Percentiles rank a stretch among this genome's conserved stretches.
phyloP scores from a whole-genome alignment of 2,797 vertebrate genomes.

The Nyctalus aviator region DNA sequence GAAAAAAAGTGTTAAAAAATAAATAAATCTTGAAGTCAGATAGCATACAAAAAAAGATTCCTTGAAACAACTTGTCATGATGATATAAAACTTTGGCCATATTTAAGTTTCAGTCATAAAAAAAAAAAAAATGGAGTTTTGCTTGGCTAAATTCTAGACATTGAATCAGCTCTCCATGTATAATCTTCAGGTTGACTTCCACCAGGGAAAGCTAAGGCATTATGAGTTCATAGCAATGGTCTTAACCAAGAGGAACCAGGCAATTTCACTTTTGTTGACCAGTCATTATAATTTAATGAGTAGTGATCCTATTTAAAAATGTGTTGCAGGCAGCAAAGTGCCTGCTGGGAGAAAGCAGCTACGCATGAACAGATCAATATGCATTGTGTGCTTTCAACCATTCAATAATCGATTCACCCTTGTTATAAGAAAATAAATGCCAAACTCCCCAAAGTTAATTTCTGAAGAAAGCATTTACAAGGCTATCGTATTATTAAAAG shows the following conservation, averaged over 20 bases:
- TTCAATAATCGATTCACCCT: conserved; percentile 89
- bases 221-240: conserved; percentile 78
- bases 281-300: conserved; percentile 88
- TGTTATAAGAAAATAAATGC: conserved; percentile 89
- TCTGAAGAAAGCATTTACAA: conserved; percentile 85
- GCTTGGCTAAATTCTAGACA: conserved; percentile 70
- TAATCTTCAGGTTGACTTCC: conserved; percentile 75
- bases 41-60: background rate
- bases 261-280: conserved; percentile 86
- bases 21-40: background rate
- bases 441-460: conserved; percentile 86
- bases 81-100: conserved; percentile 38
- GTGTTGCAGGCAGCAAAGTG: conserved; percentile 82
- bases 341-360: conserved; percentile 86
- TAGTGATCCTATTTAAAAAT: conserved; percentile 87
- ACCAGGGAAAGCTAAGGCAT: conserved; percentile 61
- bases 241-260: conserved; percentile 84
- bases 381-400: conserved; percentile 86
- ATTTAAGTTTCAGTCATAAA: conserved; percentile 63
- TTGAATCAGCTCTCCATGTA: conserved; percentile 72
- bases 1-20: background rate
- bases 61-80: conserved; percentile 59
- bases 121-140: conserved; percentile 71
- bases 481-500: conserved; percentile 84
- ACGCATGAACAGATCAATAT: conserved; percentile 87